Evolutionary conservation across 2,888 invertebrate species (phyloP).

Genomic region (Dynastes grantii): DNA sequence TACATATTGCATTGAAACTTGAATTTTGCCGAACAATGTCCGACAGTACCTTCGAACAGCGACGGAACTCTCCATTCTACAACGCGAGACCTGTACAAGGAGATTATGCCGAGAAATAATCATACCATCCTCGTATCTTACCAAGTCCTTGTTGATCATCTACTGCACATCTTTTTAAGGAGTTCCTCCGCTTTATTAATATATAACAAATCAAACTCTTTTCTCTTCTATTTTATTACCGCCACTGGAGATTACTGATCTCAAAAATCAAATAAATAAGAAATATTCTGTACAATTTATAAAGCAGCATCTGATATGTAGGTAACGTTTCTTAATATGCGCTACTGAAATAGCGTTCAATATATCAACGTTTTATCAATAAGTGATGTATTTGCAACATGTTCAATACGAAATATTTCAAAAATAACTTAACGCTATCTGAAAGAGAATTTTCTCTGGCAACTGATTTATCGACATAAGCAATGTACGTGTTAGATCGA

Average conservation of each 20-base stretch:
- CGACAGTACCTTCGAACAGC: too few relatives aligned
- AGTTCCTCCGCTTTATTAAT: too few relatives aligned
- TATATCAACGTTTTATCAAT: conserved; percentile 10
- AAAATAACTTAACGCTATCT: background rate
- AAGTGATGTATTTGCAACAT: conserved; percentile 4
- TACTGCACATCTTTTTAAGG: too few relatives aligned
- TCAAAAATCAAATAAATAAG: background rate
- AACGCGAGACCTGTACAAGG: too few relatives aligned
- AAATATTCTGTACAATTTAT: background rate
- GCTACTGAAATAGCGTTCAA: background rate
- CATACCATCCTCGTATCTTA: too few relatives aligned
- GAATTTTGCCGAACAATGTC: too few relatives aligned
- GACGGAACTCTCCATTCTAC: too few relatives aligned
- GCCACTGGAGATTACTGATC: background rate
- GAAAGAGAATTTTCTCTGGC: background rate
- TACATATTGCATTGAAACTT: too few relatives aligned
- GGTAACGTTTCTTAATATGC: background rate
- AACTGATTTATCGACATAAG: background rate
- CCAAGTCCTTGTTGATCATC: too few relatives aligned
- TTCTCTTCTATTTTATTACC: background rate
- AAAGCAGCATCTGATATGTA: background rate
- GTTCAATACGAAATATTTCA: background rate
- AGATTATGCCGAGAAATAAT: too few relatives aligned
- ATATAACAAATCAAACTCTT: too few relatives aligned
- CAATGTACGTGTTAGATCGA: background rate